Conservation (phyloP, 2,797 vertebrate species). For the Lagocephalus sceleratus region DNA sequence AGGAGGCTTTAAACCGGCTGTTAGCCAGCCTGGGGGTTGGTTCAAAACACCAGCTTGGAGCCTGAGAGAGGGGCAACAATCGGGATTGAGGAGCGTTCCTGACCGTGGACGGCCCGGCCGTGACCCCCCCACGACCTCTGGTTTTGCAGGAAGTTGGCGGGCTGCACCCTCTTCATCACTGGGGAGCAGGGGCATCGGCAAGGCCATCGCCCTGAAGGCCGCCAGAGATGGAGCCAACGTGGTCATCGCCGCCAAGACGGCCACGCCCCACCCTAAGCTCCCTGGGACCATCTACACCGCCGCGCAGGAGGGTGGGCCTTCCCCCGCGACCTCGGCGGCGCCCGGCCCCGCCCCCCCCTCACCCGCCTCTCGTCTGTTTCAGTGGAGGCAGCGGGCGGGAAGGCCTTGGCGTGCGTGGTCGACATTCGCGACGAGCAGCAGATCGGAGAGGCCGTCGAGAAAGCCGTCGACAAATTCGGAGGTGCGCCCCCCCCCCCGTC, state of each 20-base stretch:
- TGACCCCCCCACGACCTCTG: too few relatives aligned
- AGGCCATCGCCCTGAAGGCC: slow-evolving; percentile 95
- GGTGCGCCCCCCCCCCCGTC: too few relatives aligned
- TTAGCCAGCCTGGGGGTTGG: too few relatives aligned
- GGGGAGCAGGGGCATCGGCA: slow-evolving; percentile 96
- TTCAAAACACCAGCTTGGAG: too few relatives aligned
- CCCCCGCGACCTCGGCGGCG: too few relatives aligned
- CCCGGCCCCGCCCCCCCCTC: not conserved
- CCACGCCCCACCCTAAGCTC: slow-evolving; percentile 85
- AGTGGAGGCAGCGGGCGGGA: slow-evolving; percentile 92
- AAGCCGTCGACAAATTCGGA: slow-evolving; percentile 89
- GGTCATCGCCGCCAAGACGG: slow-evolving; percentile 91
- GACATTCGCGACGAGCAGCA: slow-evolving; percentile 93
- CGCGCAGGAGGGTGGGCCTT: slow-evolving; percentile 87
- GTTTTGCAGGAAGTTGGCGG: slow-evolving; percentile 83
- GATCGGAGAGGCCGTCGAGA: slow-evolving; percentile 81
- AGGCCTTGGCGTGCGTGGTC: slow-evolving; percentile 87
- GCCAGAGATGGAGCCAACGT: slow-evolving; percentile 93
- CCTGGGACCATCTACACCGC: slow-evolving; percentile 92
- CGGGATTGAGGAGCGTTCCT: too few relatives aligned
- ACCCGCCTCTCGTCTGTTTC: slow-evolving; percentile 1
- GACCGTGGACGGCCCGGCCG: too few relatives aligned
- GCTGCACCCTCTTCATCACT: slow-evolving; percentile 91
- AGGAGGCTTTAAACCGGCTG: too few relatives aligned
- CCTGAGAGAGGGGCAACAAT: too few relatives aligned